Evolutionary conservation across 2,113 vertebrate genomes (phyloP).

Genomic region (Seriola dumerili): DNA sequence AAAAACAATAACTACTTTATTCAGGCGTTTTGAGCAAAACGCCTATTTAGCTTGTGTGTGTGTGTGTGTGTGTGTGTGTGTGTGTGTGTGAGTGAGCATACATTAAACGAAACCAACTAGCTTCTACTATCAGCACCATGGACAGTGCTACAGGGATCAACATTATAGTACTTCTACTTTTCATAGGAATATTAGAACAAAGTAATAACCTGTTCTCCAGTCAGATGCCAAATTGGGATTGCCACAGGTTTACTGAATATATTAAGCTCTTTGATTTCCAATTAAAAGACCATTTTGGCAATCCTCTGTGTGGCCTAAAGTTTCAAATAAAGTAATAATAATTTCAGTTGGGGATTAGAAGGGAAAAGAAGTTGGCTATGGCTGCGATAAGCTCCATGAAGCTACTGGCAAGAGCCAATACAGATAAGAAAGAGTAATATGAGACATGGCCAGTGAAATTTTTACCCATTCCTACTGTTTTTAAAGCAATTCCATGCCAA

Average conservation of each 20-base stretch:
- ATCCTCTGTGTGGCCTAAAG: slow-evolving; percentile 50
- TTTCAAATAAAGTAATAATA: slow-evolving; percentile 64
- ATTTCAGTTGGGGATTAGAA: slow-evolving; percentile 55
- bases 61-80: background rate
- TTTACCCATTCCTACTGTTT: slow-evolving; percentile 34
- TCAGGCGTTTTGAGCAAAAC: background rate
- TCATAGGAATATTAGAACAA: slow-evolving; percentile 43
- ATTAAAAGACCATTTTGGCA: slow-evolving; percentile 66
- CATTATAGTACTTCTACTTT: slow-evolving; percentile 27
- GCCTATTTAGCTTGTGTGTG: background rate
- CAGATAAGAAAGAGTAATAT: slow-evolving; percentile 64
- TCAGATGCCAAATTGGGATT: slow-evolving; percentile 45
- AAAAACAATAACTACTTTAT: slow-evolving; percentile 29
- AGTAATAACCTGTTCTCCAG: slow-evolving; percentile 37
- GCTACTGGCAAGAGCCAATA: slow-evolving; percentile 51
- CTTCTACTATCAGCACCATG: slow-evolving; percentile 40
- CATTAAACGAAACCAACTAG: slow-evolving; percentile 7
- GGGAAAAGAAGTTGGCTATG: slow-evolving; percentile 38
- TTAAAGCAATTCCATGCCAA: slow-evolving; percentile 49
- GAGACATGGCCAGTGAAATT: slow-evolving; percentile 46
- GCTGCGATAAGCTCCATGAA: slow-evolving; percentile 56
- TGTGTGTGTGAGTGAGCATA: background rate
- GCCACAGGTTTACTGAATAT: slow-evolving; percentile 61
- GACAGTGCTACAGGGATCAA: slow-evolving; percentile 61
- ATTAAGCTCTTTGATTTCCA: slow-evolving; percentile 63